A percentile compares a stretch with the other conserved stretches of the same genome.
These are phyloP conservation scores for Origma solitaria DNA, from an alignment of 2,113 vertebrate genomes.

Conservation along the genomic window DNA sequence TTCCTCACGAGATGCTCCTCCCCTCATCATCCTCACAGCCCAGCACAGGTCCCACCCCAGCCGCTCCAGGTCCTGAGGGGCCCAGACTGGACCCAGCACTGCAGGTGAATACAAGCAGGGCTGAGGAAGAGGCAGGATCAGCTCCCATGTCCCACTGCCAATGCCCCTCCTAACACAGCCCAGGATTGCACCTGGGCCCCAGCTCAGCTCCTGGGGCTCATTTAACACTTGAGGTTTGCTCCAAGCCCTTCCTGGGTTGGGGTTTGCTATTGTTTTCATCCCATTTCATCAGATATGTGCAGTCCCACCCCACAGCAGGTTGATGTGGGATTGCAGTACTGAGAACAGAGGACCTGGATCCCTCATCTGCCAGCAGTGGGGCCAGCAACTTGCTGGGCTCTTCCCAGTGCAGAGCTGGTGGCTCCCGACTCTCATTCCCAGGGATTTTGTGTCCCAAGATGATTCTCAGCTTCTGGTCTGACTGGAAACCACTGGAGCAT, in stretches of 20 bases:
- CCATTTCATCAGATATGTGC: background rate
- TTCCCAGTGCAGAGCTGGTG: background rate
- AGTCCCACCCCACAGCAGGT: background rate
- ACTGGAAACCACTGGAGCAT: background rate
- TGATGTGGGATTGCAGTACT: accelerated
- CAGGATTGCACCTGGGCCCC: no score
- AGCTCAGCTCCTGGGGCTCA: background rate
- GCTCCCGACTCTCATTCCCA: background rate
- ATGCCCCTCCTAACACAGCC: background rate
- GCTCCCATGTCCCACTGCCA: background rate
- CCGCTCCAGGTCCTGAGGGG: background rate
- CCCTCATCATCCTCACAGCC: background rate
- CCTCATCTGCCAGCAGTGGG: accelerated
- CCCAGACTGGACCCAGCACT: background rate
- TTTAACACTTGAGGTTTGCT: background rate
- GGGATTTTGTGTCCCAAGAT: background rate
- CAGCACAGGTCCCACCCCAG: background rate
- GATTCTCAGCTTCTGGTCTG: background rate
- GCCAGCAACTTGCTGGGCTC: background rate
- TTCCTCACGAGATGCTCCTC: background rate
- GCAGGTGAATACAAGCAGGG: background rate
- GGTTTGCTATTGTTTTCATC: background rate
- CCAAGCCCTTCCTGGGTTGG: background rate
- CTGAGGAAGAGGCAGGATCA: background rate
- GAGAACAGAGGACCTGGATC: background rate